These are phyloP conservation scores for Lasioglossum albipes DNA, from an alignment of 1,140 invertebrate species.

Conservation along the genomic window DNA sequence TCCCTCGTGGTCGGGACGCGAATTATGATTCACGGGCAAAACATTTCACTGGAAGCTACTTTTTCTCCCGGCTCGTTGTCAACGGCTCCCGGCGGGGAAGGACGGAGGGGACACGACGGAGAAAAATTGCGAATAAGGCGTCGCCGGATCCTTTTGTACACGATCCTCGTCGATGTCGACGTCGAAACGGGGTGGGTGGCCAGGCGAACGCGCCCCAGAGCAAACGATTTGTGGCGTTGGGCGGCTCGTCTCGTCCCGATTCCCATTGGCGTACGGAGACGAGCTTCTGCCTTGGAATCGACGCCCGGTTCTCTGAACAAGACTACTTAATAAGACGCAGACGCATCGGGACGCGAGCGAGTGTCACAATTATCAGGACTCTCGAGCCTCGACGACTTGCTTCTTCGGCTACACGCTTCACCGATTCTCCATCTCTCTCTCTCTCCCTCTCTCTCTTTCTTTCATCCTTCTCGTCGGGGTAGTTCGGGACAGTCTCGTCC, in stretches of 20 bases:
- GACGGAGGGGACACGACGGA: background rate
- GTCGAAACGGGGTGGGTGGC: background rate
- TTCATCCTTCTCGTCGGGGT: slow-evolving; percentile 29
- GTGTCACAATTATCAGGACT: slow-evolving; percentile 43
- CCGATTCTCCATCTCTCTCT: background rate
- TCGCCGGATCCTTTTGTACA: slow-evolving; percentile 20
- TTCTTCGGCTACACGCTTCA: slow-evolving; percentile 8
- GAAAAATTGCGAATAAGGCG: slow-evolving; percentile 29
- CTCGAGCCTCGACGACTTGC: slow-evolving; percentile 18
- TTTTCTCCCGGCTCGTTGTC: slow-evolving; percentile 52
- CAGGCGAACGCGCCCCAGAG: slow-evolving; percentile 9
- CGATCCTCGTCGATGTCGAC: slow-evolving; percentile 39
- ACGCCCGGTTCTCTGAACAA: slow-evolving; percentile 1
- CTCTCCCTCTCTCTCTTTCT: too few relatives aligned
- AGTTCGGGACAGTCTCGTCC: slow-evolving; percentile 56
- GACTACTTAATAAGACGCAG: slow-evolving; percentile 50
- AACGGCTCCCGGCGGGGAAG: slow-evolving; percentile 26
- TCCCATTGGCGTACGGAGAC: slow-evolving; percentile 26
- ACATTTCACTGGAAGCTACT: slow-evolving; percentile 53
- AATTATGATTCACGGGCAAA: slow-evolving; percentile 66
- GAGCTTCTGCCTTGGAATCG: slow-evolving; percentile 30
- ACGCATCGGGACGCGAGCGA: slow-evolving; percentile 35
- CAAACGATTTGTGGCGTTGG: slow-evolving; percentile 56
- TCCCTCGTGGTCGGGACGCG: background rate
- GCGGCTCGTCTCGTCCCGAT: slow-evolving; percentile 29